Base-by-base conservation (phyloP, 2,797 vertebrate species). In the Poecilia gillii region DNA sequence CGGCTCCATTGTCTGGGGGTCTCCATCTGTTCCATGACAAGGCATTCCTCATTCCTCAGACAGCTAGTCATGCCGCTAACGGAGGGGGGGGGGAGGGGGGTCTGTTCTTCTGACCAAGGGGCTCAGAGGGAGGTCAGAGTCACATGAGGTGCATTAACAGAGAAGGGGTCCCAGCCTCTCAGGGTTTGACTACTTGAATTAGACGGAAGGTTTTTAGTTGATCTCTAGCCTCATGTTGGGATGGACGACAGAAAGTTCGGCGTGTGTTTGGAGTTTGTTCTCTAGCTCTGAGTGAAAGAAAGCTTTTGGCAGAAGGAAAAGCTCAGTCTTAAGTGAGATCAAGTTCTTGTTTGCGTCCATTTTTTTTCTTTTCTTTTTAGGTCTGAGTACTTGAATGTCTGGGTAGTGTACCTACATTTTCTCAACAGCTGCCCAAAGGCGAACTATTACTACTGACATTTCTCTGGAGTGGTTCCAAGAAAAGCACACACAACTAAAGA, bases 21-120 rank as follows among this genome's bases (percentile, higher is more conserved):
- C 90, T 91, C 93, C 91, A 95, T 94, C 91, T 94, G 93, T 89
- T 92, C 85, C 81, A 83, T 92, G 93, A 94, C 89, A 91, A 84
- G 89, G 85, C 91, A 93, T 92, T 93, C 90, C 89, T 90, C 80
- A 90, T 92, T 93, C 90, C 89, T 90, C 80, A 90, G 88, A 90
- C 87, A 85, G 83, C 76, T 89, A 74, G 89, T 93, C 89, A 85
- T 86, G 87, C 82, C 88, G 87, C 82, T 89, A 45, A 31, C 39
- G 39, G 31, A 64, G 16, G 23, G 12, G 84, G 81, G 84, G 89
- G 85, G 64, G 16, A 8, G 28, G 85, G 81, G 84, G 89, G 85
- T 81, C 82, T 78, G 45, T 51, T 77, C 86, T 78, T 78, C 88
- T 77, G 78, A 88, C 79, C 83, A 36, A 74, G 64, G 75, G 82